Base-by-base conservation (phyloP, 2,113 vertebrate species). In the Synodontis membranacea region DNA sequence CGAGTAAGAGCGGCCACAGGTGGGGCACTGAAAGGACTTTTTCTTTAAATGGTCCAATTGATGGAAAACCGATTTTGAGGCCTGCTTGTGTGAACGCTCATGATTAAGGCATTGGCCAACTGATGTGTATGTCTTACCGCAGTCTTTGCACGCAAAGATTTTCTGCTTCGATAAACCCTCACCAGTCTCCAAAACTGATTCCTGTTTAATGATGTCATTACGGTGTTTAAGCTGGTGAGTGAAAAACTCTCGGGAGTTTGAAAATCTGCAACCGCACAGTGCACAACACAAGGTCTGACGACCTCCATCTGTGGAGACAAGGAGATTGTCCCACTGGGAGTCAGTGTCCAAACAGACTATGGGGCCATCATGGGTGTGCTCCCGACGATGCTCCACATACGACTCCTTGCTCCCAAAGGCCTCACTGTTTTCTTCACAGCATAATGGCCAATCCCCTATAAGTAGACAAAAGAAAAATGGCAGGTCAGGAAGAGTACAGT, bases 101-200 rank as follows among this genome's bases (percentile, higher is more conserved):
- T 96, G 95, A 89, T 95, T 96, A 58, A 96, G 93, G 83, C 93
- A 94, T 86, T 94, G 92, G 79, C 94, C 95, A 2, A 93, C 28
- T 39, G 91, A 86, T 10, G 74, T 58, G 50, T 93, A 96, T 14
- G 90, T 92, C 87, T 95, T 95, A 28, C 94, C 94, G 87, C 95
- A 96, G 44, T 95, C 94, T 70, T 86, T 68, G 89, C 95, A 96
- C 89, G 93, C 89, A 72, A 92, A 95, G 23, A 84, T 54, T 3
- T 86, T 90, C 28, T 91, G 93, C 81, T 92, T 94, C 5, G 84
- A 46, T 48, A 83, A 74, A 37, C 83, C 88, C 80, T 90, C 39
- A 79, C 75, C 76, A 10, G 44, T 80, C 12, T 39, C 68, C 50
- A 48, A 3, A 44, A 58, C 28, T 11, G 86, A n/a, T 21, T 84